A percentile compares a stretch with the other conserved stretches of the same genome.
phyloP scores from a whole-genome alignment of 2,888 invertebrate genomes.

The Oegoconia quadripuncta region DNA sequence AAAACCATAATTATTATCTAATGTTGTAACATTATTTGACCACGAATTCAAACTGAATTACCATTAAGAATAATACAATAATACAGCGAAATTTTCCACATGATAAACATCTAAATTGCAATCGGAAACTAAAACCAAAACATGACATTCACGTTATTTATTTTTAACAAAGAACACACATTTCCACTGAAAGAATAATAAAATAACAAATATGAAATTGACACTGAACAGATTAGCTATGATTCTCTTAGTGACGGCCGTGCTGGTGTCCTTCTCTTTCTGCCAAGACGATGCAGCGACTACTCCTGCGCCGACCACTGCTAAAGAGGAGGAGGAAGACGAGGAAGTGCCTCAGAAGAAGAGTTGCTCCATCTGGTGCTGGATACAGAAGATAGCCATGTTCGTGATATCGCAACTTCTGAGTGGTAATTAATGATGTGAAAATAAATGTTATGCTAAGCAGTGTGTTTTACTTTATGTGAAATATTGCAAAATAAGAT shows the following conservation, averaged over 20 bases:
- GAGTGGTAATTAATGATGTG: conserved; percentile 42
- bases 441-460: background rate
- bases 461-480: background rate
- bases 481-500: too few relatives aligned
- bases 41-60: too few relatives aligned
- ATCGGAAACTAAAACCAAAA: background rate
- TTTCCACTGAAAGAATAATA: background rate
- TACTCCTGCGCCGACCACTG: conserved; percentile 44
- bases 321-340: conserved; percentile 52
- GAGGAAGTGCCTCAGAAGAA: conserved; percentile 58
- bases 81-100: background rate
- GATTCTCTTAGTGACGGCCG: background rate
- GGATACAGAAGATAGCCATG: conserved; percentile 75
- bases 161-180: background rate
- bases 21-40: background rate
- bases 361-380: conserved; percentile 73
- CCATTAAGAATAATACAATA: too few relatives aligned
- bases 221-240: background rate
- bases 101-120: conserved; percentile 6
- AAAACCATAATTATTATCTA: too few relatives aligned
- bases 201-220: conserved; percentile 2
- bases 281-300: conserved; percentile 56
- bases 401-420: conserved; percentile 70
- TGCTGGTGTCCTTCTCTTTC: conserved; percentile 29
- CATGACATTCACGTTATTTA: background rate